These are phyloP conservation scores for Osmoderma eremita DNA, from an alignment of 2,888 invertebrate genomes.

Conservation along the genomic window DNA sequence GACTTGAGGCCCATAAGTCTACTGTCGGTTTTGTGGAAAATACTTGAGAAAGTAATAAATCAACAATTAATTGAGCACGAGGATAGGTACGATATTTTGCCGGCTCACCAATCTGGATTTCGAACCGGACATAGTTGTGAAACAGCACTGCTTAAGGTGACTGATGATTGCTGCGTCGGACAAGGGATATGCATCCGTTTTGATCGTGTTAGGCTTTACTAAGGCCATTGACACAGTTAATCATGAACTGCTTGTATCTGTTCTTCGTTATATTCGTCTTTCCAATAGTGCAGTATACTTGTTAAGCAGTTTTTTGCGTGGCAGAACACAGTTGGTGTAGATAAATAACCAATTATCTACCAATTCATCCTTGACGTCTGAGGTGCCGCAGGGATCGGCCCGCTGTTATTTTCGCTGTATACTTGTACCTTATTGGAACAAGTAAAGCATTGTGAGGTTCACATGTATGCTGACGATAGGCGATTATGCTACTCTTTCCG, in stretches of 20 bases:
- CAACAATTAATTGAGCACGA: not conserved
- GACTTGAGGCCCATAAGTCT: not conserved
- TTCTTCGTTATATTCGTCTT: not conserved
- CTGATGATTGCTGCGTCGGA: too few relatives aligned
- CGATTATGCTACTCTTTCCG: too few relatives aligned
- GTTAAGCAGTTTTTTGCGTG: not conserved
- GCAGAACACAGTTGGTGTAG: not conserved
- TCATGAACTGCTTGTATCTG: not conserved
- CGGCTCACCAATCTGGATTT: not conserved
- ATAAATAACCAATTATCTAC: too few relatives aligned
- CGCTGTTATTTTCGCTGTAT: too few relatives aligned
- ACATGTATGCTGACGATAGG: too few relatives aligned
- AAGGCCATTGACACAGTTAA: slow-evolving; percentile 4
- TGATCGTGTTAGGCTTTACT: slow-evolving; percentile 4
- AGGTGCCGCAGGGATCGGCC: too few relatives aligned
- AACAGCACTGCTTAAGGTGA: not conserved
- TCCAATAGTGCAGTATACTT: not conserved
- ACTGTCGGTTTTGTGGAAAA: slow-evolving; percentile 5
- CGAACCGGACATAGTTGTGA: slow-evolving; percentile 1
- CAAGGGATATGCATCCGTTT: not conserved
- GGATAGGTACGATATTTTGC: slow-evolving; percentile 3
- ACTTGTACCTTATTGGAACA: too few relatives aligned
- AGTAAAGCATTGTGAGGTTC: too few relatives aligned
- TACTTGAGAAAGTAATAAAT: not conserved
- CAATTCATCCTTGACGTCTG: too few relatives aligned